Conservation (phyloP, 1,140 invertebrate species). For the Drosophila suzukii region DNA sequence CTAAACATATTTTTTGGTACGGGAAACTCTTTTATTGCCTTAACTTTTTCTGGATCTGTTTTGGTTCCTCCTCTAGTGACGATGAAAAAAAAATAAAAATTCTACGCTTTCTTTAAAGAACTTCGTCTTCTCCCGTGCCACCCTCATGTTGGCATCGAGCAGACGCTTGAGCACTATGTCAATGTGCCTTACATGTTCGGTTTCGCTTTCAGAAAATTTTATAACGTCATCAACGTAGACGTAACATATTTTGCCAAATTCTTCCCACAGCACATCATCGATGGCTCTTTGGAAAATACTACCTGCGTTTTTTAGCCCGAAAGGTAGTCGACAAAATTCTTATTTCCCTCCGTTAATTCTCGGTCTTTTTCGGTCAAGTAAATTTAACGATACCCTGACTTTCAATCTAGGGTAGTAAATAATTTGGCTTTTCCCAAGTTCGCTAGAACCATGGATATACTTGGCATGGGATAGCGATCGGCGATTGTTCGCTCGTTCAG, state of each 20-base stretch:
- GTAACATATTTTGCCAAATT: conserved; percentile 2
- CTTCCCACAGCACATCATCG: too few species aligned
- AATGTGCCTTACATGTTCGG: conserved; percentile 1
- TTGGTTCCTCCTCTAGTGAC: conserved; percentile 8
- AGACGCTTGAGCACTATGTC: not conserved
- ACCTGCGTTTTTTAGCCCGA: too few species aligned
- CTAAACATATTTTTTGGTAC: conserved; percentile 6
- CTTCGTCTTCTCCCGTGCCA: not conserved
- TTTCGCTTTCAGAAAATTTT: conserved; percentile 3
- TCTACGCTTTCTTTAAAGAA: conserved; percentile 20
- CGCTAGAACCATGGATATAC: conserved; percentile 6
- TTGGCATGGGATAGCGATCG: conserved; percentile 22
- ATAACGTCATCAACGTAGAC: not conserved
- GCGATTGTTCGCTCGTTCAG: conserved; percentile 15
- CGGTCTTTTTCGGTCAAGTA: conserved; percentile 6
- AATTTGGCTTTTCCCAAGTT: conserved; percentile 20
- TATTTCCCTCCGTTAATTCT: too few species aligned
- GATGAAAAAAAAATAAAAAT: conserved; percentile 12
- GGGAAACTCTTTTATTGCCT: conserved; percentile 6
- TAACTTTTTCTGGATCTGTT: conserved; percentile 8
- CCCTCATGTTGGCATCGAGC: not conserved
- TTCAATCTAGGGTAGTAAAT: conserved; percentile 23
- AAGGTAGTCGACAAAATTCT: too few species aligned
- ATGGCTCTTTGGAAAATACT: too few species aligned
- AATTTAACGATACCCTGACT: conserved; percentile 19